Percentiles rank a stretch among this genome's conserved stretches.
These are phyloP conservation scores for Grallaria varia DNA, from an alignment of 2,113 vertebrate species.

Conservation along the genomic window DNA sequence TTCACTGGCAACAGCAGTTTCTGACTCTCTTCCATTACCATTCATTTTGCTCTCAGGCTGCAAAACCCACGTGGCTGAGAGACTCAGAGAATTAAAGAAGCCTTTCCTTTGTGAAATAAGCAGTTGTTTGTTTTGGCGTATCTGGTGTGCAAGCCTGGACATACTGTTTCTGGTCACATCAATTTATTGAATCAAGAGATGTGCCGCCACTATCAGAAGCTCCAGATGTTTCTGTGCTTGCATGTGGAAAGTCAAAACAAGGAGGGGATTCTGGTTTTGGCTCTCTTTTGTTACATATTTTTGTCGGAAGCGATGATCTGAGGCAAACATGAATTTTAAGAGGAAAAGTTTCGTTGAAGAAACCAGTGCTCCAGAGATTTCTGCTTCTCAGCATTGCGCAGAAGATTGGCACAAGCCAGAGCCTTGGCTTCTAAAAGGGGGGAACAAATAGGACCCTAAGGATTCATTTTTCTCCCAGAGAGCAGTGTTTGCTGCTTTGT, in stretches of 20 bases:
- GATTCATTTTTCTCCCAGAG: slow-evolving; percentile 10
- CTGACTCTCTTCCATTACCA: background rate
- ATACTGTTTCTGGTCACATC: background rate
- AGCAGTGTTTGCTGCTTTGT: slow-evolving; percentile 10
- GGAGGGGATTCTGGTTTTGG: background rate
- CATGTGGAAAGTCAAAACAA: background rate
- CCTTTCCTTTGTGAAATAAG: background rate
- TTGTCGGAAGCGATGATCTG: background rate
- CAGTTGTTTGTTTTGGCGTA: background rate
- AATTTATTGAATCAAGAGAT: background rate
- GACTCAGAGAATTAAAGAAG: background rate
- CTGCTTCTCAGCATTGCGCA: background rate
- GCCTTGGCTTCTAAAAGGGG: background rate
- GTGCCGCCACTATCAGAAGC: background rate
- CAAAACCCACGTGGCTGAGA: background rate
- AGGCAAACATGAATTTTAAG: background rate
- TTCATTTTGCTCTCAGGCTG: background rate
- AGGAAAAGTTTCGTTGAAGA: background rate
- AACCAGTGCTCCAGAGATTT: background rate
- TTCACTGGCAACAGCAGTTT: background rate
- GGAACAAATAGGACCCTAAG: background rate
- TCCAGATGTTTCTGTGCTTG: background rate
- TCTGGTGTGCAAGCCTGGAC: background rate
- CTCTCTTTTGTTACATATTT: background rate
- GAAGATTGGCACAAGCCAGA: background rate